Conservation (phyloP, 1,140 invertebrate species). For the Papilio xuthus region DNA sequence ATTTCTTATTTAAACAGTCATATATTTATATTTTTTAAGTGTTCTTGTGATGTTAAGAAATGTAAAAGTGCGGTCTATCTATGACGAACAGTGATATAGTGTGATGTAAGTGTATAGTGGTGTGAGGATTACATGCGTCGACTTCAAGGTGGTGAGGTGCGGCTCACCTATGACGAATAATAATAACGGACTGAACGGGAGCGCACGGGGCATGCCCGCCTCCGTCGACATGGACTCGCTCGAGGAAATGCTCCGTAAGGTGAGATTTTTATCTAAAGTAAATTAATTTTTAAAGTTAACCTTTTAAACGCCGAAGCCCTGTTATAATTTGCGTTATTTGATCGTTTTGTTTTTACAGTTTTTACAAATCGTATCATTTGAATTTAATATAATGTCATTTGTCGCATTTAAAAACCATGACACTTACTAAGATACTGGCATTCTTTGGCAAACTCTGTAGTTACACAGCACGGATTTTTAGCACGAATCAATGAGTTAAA, state of each 20-base stretch:
- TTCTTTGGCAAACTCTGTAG: no score
- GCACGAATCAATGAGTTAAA: no score
- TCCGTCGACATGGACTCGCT: conserved; percentile 90
- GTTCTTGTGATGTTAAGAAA: neutral
- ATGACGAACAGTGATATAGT: conserved; percentile 37
- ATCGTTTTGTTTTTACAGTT: no score
- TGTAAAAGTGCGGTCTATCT: conserved; percentile 41
- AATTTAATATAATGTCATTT: no score
- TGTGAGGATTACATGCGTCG: conserved; percentile 50
- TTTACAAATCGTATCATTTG: no score
- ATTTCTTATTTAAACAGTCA: neutral
- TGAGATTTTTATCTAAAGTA: conserved; percentile 65
- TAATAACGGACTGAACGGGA: conserved; percentile 74
- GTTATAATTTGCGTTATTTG: no score
- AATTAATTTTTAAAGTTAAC: neutral
- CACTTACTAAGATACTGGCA: no score
- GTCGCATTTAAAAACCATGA: no score
- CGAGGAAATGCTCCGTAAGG: conserved; percentile 92
- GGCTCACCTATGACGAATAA: conserved; percentile 81
- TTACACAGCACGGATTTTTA: no score
- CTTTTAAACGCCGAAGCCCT: neutral
- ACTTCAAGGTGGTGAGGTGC: conserved; percentile 53
- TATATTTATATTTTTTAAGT: neutral
- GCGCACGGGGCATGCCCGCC: conserved; percentile 81
- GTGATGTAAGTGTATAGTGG: neutral